Evolutionary conservation across 2,797 vertebrate genomes (phyloP).

Genomic region (Lepilemur septentrionalis): DNA sequence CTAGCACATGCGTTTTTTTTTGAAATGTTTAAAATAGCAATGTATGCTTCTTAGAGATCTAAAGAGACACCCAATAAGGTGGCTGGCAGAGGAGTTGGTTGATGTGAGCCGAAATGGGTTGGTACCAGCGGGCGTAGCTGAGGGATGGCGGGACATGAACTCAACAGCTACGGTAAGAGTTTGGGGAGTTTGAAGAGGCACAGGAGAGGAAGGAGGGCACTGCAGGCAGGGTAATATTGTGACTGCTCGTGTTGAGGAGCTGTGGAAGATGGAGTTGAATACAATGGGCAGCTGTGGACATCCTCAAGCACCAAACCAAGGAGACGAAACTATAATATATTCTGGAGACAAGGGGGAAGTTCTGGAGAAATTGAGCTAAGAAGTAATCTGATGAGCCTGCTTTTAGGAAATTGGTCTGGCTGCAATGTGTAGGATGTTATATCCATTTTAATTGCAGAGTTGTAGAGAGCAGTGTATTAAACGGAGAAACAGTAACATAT

Average conservation of each 20-base stretch:
- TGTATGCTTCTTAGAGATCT: not conserved
- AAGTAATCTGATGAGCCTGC: not conserved
- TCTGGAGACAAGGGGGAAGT: not conserved
- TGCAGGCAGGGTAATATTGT: not conserved
- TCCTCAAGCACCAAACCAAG: not conserved
- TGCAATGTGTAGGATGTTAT: not conserved
- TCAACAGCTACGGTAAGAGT: not conserved
- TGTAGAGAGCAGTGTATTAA: not conserved
- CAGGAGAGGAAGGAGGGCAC: not conserved
- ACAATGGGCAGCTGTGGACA: not conserved
- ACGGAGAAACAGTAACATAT: not conserved
- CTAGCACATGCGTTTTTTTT: not conserved
- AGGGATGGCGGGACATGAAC: not conserved
- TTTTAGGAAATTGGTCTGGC: not conserved
- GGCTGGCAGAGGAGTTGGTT: not conserved
- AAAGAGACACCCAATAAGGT: not conserved
- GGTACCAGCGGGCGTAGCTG: rapidly evolving
- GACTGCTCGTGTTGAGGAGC: too few relatives aligned
- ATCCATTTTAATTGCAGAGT: not conserved
- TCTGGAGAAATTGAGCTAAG: not conserved
- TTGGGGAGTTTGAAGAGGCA: not conserved
- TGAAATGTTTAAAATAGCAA: not conserved
- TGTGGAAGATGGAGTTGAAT: not conserved
- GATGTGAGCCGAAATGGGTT: not conserved
- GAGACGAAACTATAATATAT: not conserved